phyloP scores from a whole-genome alignment of 2,113 vertebrate genomes.

The Mormyrus lacerda region DNA sequence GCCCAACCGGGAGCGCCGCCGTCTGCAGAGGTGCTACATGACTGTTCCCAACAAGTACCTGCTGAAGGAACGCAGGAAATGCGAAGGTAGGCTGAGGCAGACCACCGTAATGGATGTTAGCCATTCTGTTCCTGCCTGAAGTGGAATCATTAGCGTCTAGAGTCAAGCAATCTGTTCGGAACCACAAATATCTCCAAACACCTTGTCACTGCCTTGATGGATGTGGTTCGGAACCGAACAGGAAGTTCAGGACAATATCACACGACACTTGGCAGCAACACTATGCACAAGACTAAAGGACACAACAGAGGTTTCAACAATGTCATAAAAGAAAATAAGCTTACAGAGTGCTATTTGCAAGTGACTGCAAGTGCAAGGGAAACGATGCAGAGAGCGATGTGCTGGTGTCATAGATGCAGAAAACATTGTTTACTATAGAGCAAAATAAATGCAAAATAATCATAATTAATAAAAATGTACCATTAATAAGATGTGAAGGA shows the following conservation, averaged over 20 bases:
- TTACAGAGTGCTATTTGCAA: background rate
- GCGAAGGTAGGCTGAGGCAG: slow-evolving; percentile 67
- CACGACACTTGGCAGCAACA: background rate
- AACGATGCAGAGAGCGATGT: no score
- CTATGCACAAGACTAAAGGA: background rate
- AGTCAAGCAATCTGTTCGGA: background rate
- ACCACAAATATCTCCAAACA: background rate
- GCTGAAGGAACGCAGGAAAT: slow-evolving; percentile 80
- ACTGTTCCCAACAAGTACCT: slow-evolving; percentile 98
- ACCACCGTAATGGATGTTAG: background rate
- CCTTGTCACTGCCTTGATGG: background rate
- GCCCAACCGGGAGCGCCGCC: slow-evolving; percentile 86
- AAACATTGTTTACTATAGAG: background rate
- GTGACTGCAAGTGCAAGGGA: no score
- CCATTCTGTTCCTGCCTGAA: background rate
- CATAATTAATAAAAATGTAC: background rate
- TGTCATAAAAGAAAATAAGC: background rate
- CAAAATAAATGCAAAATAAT: background rate
- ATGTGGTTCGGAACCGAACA: background rate
- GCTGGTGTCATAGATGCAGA: no score
- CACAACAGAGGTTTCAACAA: background rate
- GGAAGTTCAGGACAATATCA: background rate
- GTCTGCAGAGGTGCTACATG: slow-evolving; percentile 90
- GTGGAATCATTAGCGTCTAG: background rate
- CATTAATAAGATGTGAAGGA: background rate